Evolutionary conservation across 2,113 vertebrate species (phyloP).

Genomic region (Meles meles): DNA sequence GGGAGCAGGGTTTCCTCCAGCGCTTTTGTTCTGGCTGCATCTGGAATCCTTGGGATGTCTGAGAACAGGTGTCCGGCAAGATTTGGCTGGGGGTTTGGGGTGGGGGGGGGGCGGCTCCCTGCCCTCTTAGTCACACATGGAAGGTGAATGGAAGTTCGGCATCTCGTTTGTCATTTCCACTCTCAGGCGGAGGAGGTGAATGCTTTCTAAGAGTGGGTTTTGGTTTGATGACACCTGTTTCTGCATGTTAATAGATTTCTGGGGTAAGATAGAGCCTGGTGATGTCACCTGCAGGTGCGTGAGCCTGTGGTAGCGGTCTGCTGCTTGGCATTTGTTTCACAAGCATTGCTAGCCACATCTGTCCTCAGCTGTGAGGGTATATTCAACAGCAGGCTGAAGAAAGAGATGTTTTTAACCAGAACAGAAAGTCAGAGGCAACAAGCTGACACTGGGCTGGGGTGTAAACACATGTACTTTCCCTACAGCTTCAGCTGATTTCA

Average conservation of each 20-base stretch:
- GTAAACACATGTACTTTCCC: constrained; percentile 53
- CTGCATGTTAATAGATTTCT: constrained; percentile 70
- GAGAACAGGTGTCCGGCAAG: constrained; percentile 29
- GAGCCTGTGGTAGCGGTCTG: constrained; percentile 73
- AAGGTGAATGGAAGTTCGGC: not conserved
- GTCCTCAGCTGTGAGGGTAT: constrained; percentile 64
- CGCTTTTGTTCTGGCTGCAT: not conserved
- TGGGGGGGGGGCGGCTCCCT: not conserved
- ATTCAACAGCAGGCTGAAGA: constrained; percentile 38
- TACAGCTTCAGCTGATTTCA: constrained; percentile 22
- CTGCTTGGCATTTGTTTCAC: constrained; percentile 53
- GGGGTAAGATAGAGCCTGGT: constrained; percentile 40
- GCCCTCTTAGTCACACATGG: not conserved
- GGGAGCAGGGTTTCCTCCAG: not conserved
- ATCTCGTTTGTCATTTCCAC: constrained; percentile 6
- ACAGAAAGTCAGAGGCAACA: constrained; percentile 54
- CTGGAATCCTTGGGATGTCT: not conserved
- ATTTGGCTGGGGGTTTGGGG: fast-evolving
- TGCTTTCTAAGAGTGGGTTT: constrained; percentile 71
- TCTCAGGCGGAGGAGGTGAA: constrained; percentile 19
- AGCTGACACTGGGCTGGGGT: constrained; percentile 10
- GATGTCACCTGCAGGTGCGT: constrained; percentile 76
- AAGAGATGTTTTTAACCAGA: constrained; percentile 69
- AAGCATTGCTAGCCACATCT: constrained; percentile 74
- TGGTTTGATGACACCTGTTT: constrained; percentile 62